phyloP scores from a whole-genome alignment of 2,797 vertebrate species.

The Catharus ustulatus region DNA sequence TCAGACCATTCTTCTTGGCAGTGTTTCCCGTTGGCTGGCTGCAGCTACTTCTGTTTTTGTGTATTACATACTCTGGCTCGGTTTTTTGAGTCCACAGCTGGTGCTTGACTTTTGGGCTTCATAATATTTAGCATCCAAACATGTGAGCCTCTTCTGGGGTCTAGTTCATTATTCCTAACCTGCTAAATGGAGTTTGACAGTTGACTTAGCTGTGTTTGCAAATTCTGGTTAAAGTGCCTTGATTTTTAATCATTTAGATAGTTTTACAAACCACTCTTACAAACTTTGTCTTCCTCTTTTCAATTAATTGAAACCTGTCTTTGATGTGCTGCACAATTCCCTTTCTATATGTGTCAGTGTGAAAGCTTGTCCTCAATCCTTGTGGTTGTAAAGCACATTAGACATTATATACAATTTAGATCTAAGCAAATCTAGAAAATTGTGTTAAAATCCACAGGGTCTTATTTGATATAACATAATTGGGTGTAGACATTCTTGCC shows the following conservation, averaged over 20 bases:
- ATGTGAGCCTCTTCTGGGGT: neutral
- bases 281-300: neutral
- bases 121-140: constrained; percentile 21
- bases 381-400: neutral
- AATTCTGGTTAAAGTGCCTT: neutral
- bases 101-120: neutral
- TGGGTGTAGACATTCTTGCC: neutral
- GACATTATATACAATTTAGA: neutral
- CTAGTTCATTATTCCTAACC: neutral
- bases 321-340: neutral
- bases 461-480: neutral
- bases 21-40: neutral
- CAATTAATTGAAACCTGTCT: neutral
- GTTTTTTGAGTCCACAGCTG: constrained; percentile 10
- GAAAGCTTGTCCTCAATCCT: neutral
- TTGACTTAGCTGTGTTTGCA: neutral
- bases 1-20: neutral
- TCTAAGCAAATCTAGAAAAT: neutral
- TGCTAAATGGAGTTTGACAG: neutral
- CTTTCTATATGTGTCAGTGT: neutral
- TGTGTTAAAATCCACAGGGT: neutral
- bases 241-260: neutral
- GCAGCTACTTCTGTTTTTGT: constrained; percentile 11
- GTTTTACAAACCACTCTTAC: neutral
- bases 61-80: neutral